These are phyloP conservation scores for Linnaemya tessellans DNA, from an alignment of 2,888 invertebrate genomes.

Conservation along the genomic window DNA sequence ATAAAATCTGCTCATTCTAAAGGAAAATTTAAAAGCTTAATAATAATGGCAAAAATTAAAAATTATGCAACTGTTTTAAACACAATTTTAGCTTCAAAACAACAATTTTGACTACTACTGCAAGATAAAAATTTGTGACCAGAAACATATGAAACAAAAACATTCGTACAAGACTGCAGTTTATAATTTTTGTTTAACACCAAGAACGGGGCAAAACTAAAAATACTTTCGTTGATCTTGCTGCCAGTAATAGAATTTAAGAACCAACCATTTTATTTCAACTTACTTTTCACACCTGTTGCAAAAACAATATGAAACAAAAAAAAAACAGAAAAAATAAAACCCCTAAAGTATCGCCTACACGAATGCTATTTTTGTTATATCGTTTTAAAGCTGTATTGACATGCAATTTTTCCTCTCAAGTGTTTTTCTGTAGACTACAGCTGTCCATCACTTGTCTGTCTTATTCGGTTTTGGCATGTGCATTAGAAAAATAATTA, in stretches of 20 bases:
- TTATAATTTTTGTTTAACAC: not conserved
- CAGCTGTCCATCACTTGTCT: constrained; percentile 66
- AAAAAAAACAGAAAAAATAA: too few relatives aligned
- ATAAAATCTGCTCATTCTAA: too few relatives aligned
- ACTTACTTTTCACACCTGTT: constrained; percentile 60
- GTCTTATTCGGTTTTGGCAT: constrained; percentile 53
- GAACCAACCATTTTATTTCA: constrained; percentile 26
- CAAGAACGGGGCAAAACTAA: not conserved
- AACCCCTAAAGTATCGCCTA: constrained; percentile 54
- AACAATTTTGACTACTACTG: not conserved
- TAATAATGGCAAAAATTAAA: too few relatives aligned
- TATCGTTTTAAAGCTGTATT: constrained; percentile 43
- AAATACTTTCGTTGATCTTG: not conserved
- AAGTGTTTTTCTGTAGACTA: constrained; percentile 41
- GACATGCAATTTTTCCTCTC: constrained; percentile 56
- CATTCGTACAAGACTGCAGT: not conserved
- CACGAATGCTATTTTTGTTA: constrained; percentile 40
- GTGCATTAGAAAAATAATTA: constrained; percentile 36
- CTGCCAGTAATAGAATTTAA: constrained; percentile 4
- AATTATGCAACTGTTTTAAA: too few relatives aligned
- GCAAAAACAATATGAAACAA: constrained; percentile 21
- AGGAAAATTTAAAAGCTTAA: too few relatives aligned
- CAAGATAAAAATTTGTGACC: not conserved
- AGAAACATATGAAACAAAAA: not conserved
- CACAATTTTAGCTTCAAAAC: too few relatives aligned